phyloP scores from a whole-genome alignment of 92 coral and sea anemone species.

The Pocillopora meandrina region DNA sequence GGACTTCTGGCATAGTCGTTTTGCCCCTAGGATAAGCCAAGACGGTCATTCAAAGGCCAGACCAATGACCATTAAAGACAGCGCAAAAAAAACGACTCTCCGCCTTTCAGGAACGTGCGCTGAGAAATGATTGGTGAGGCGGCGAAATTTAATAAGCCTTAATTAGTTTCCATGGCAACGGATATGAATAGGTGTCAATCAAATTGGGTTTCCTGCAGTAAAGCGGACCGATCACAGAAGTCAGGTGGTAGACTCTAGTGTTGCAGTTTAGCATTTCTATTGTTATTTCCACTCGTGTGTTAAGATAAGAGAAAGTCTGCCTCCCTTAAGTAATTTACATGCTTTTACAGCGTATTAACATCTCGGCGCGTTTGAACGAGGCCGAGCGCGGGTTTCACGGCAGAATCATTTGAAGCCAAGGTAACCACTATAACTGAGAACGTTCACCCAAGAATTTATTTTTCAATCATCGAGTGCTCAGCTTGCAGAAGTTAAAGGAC shows the following conservation, averaged over 20 bases:
- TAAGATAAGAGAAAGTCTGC: slow-evolving; percentile 56
- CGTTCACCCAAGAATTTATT: background rate
- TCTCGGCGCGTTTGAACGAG: slow-evolving; percentile 21
- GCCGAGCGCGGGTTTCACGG: slow-evolving; percentile 25
- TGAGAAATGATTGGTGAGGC: slow-evolving; percentile 69
- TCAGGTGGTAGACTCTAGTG: slow-evolving; percentile 51
- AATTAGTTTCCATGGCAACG: slow-evolving; percentile 73
- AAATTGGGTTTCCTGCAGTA: slow-evolving; percentile 58
- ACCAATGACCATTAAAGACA: slow-evolving; percentile 27
- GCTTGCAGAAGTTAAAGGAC: background rate
- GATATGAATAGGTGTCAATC: slow-evolving; percentile 74
- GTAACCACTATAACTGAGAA: slow-evolving; percentile 15
- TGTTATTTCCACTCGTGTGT: slow-evolving; percentile 70
- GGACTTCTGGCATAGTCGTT: slow-evolving; percentile 8
- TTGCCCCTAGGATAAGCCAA: background rate
- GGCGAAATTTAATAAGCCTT: slow-evolving; percentile 83
- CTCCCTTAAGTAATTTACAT: slow-evolving; percentile 70
- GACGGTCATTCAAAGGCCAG: slow-evolving; percentile 31
- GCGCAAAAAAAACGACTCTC: slow-evolving; percentile 35
- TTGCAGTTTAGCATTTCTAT: slow-evolving; percentile 60
- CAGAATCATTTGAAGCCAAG: slow-evolving; percentile 23
- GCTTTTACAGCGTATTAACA: slow-evolving; percentile 61
- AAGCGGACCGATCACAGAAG: slow-evolving; percentile 41
- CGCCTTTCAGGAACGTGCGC: slow-evolving; percentile 30
- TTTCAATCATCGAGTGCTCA: background rate